Percentiles rank a stretch among this genome's conserved stretches.
Conservation (phyloP, 2,797 vertebrate species). For the Paguma larvata region DNA sequence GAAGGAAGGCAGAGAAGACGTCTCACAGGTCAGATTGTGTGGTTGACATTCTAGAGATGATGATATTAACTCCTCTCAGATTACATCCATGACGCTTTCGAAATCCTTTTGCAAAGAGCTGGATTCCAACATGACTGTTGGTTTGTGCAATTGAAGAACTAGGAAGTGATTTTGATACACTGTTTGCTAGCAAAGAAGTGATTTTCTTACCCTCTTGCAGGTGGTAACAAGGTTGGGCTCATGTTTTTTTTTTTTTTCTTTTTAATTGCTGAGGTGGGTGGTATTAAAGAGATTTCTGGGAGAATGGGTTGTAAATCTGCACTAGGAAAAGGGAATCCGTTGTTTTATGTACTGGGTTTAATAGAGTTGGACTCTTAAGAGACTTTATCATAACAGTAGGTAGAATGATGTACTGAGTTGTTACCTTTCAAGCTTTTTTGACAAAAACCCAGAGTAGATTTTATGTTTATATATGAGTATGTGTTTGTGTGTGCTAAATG, state of each 20-base stretch:
- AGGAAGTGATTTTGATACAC: neutral
- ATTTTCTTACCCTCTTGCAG: conserved; percentile 23
- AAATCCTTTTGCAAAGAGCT: conserved; percentile 48
- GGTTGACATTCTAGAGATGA: neutral
- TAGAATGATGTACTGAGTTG: neutral
- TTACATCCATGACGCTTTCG: neutral
- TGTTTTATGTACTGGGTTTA: conserved; percentile 9
- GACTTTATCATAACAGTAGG: neutral
- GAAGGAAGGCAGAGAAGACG: neutral
- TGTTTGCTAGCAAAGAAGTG: conserved; percentile 12
- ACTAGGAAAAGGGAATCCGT: neutral
- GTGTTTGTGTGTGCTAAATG: neutral
- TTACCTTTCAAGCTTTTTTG: neutral
- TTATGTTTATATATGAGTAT: neutral
- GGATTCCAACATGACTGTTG: conserved; percentile 28
- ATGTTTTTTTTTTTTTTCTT: neutral
- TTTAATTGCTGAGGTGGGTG: conserved; percentile 14
- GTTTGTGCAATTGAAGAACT: conserved; percentile 16
- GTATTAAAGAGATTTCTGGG: conserved; percentile 49
- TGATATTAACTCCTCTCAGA: conserved; percentile 16
- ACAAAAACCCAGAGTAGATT: neutral
- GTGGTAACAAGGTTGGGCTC: conserved; percentile 11
- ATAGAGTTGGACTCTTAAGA: neutral
- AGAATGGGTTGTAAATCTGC: conserved; percentile 36
- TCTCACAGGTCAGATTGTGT: neutral